Evolutionary conservation across 2,888 invertebrate genomes (phyloP).

Genomic region (Brassicogethes aeneus): DNA sequence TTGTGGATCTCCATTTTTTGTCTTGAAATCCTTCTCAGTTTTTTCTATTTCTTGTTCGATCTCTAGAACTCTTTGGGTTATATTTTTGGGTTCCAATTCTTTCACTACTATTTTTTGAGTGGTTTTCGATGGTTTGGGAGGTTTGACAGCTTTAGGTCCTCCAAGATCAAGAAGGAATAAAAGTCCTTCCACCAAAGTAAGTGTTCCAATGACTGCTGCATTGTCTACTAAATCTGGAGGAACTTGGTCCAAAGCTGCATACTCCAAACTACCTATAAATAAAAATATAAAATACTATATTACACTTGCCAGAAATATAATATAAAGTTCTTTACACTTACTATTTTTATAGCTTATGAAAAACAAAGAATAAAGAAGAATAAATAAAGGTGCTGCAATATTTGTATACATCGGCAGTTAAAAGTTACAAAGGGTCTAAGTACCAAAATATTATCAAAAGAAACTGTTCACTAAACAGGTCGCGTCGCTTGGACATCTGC

Average conservation of each 20-base stretch:
- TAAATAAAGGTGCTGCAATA: too few species aligned
- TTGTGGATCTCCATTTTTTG: neutral
- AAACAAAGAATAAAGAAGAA: too few species aligned
- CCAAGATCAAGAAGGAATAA: slow-evolving; percentile 61
- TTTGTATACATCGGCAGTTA: too few species aligned
- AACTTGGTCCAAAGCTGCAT: slow-evolving; percentile 63
- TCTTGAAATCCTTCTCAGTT: neutral
- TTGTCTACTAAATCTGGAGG: slow-evolving; percentile 59
- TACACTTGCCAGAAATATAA: too few species aligned
- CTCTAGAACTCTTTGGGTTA: slow-evolving; percentile 23
- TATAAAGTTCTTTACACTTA: too few species aligned
- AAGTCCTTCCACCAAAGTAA: slow-evolving; percentile 57
- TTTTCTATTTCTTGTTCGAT: slow-evolving; percentile 21
- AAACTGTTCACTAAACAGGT: too few species aligned
- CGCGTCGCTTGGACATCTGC: too few species aligned
- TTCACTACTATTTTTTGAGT: slow-evolving; percentile 5
- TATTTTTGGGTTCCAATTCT: slow-evolving; percentile 12
- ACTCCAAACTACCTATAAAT: slow-evolving; percentile 55
- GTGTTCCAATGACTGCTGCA: slow-evolving; percentile 59
- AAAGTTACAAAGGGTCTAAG: too few species aligned
- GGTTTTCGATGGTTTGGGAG: neutral
- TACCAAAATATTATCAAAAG: too few species aligned
- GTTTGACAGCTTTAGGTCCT: slow-evolving; percentile 48
- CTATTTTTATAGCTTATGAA: too few species aligned
- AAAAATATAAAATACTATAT: too few species aligned